Evolutionary conservation across 2,797 vertebrate genomes (phyloP).

Genomic region (Urosaurus nigricauda): DNA sequence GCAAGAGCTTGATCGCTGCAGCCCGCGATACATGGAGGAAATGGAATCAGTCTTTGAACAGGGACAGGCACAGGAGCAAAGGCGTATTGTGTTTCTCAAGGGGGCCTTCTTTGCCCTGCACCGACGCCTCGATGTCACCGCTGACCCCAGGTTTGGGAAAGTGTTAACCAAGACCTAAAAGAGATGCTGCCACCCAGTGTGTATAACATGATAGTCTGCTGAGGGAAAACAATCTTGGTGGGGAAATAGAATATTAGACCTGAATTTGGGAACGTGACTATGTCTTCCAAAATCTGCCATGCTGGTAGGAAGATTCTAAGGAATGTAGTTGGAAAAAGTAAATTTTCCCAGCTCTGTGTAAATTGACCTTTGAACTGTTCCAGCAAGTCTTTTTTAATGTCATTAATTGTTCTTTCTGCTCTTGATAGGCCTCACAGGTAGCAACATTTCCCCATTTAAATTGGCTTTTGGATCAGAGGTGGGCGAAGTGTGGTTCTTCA

Average conservation of each 20-base stretch:
- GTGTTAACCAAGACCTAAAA: background rate
- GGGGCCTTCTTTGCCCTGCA: constrained; percentile 86
- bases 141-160: constrained; percentile 64
- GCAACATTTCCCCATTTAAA: background rate
- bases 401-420: background rate
- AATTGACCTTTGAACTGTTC: background rate
- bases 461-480: background rate
- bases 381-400: background rate
- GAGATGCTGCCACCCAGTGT: background rate
- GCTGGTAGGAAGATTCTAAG: background rate
- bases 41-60: constrained; percentile 91
- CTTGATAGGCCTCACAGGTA: too few relatives aligned
- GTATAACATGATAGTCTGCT: background rate
- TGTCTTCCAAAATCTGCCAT: background rate
- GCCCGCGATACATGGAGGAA: constrained; percentile 90
- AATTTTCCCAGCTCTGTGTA: background rate
- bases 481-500: too few relatives aligned
- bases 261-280: background rate
- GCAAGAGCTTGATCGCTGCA: constrained; percentile 87
- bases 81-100: constrained; percentile 87
- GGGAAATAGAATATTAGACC: background rate
- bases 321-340: background rate
- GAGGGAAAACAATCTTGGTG: background rate
- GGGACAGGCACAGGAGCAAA: constrained; percentile 86
- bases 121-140: constrained; percentile 86